Conservation (phyloP, 2,888 invertebrate species). For the Nemotelus pantherinus region DNA sequence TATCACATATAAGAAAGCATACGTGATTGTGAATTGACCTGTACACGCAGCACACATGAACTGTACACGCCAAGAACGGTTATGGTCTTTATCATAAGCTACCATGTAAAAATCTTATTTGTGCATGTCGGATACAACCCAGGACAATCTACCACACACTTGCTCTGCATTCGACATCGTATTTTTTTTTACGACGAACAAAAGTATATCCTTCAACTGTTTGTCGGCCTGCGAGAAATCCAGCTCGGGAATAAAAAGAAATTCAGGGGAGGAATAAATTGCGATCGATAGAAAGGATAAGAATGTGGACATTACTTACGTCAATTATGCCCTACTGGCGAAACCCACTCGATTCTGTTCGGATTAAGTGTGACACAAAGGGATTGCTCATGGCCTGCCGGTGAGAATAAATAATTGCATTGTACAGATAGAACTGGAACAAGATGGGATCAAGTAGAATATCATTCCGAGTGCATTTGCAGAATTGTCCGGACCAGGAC, state of each 20-base stretch:
- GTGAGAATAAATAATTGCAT: neutral
- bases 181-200: neutral
- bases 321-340: neutral
- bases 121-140: neutral
- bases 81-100: neutral
- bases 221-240: neutral
- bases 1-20: neutral
- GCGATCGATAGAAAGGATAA: neutral
- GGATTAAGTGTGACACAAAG: neutral
- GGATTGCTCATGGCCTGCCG: neutral
- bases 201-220: neutral
- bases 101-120: neutral
- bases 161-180: neutral
- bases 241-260: neutral
- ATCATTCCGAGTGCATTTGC: neutral
- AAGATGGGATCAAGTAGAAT: neutral
- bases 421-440: neutral
- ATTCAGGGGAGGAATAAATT: neutral
- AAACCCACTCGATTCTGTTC: neutral
- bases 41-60: neutral
- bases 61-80: neutral
- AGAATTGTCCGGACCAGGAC: no score
- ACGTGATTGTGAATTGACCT: neutral
- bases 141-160: neutral
- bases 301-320: neutral